Conservation (phyloP, 92 coral and sea anemone genomes). For the Chrysogorgia sp. region DNA sequence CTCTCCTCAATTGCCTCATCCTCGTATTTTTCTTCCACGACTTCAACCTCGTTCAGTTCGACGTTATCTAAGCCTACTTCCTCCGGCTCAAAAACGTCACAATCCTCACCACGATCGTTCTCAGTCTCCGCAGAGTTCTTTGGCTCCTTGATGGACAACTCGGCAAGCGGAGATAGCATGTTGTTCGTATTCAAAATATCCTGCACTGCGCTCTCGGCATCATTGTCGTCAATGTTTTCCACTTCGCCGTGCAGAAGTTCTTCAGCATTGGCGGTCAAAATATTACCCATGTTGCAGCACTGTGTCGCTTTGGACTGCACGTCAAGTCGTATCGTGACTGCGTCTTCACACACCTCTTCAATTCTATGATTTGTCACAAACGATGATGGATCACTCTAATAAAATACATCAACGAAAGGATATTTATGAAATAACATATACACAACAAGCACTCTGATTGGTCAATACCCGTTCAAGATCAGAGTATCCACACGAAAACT, state of each 20-base stretch:
- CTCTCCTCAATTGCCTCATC: slow-evolving; percentile 35
- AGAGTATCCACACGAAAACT: too few species aligned
- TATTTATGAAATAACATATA: too few species aligned
- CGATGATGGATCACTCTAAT: background rate
- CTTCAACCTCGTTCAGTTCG: slow-evolving; percentile 43
- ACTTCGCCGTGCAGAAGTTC: slow-evolving; percentile 1
- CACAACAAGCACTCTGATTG: too few species aligned
- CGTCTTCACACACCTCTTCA: slow-evolving; percentile 9
- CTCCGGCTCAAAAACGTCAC: background rate
- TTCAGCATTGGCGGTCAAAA: slow-evolving; percentile 18
- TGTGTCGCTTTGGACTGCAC: background rate
- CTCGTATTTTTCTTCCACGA: slow-evolving; percentile 23
- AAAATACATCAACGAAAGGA: background rate
- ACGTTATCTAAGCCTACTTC: slow-evolving; percentile 28
- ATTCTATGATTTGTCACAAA: background rate
- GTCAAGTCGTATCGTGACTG: slow-evolving; percentile 3
- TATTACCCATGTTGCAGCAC: slow-evolving; percentile 16
- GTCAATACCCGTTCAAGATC: too few species aligned
- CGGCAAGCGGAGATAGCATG: background rate
- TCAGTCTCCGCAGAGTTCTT: background rate
- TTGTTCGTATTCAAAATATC: background rate
- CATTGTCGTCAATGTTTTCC: background rate
- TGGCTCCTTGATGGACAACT: background rate
- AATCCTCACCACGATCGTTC: background rate
- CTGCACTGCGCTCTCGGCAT: background rate